These are phyloP conservation scores for Rhegmatorhina hoffmannsi DNA, from an alignment of 2,113 vertebrate species.

Conservation along the genomic window DNA sequence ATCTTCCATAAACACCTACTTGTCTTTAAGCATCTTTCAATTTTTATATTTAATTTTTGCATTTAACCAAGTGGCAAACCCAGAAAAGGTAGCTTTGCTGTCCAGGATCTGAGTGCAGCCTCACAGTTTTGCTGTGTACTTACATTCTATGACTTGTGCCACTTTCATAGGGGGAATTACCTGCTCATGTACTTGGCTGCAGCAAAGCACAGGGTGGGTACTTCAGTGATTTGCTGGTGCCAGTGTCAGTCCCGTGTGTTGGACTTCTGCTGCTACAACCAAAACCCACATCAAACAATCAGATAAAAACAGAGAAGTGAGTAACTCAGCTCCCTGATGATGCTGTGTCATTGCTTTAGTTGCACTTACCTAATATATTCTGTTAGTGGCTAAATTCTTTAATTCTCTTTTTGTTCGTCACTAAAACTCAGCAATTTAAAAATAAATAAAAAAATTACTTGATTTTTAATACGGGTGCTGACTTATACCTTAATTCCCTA, in stretches of 20 bases:
- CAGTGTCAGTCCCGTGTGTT: neutral
- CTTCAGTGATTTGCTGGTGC: neutral
- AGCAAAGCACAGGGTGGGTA: neutral
- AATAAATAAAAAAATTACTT: neutral
- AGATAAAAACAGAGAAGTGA: neutral
- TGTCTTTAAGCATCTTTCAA: neutral
- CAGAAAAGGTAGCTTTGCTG: neutral
- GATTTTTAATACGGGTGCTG: neutral
- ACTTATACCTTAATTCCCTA: neutral
- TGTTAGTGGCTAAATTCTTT: neutral
- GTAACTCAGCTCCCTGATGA: neutral
- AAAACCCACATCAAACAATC: neutral
- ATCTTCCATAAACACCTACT: neutral
- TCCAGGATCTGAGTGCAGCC: neutral
- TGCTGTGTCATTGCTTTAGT: neutral
- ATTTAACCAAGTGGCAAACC: neutral
- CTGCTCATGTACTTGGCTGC: neutral
- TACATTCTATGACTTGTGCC: neutral
- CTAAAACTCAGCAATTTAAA: neutral
- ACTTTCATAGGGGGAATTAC: neutral
- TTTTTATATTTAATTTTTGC: neutral
- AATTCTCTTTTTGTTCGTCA: neutral
- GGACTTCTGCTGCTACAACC: neutral
- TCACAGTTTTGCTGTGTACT: neutral
- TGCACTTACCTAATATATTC: neutral